phyloP scores from a whole-genome alignment of 2,113 vertebrate genomes.

The Amblyopsis rosae region DNA sequence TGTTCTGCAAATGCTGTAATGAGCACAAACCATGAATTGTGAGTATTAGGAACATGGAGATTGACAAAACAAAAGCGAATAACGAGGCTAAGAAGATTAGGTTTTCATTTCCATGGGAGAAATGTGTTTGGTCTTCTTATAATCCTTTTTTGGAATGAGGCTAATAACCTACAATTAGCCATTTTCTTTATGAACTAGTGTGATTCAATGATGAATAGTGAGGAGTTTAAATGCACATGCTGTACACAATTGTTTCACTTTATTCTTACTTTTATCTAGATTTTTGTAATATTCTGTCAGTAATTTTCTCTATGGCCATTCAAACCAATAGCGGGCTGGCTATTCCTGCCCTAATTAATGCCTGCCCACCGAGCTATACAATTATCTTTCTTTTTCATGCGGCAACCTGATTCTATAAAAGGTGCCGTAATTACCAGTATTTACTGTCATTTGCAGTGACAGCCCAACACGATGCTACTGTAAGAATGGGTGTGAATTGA shows the following conservation, averaged over 20 bases:
- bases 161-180: not conserved
- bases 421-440: not conserved
- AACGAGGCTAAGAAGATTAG: conserved; percentile 48
- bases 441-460: not conserved
- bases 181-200: not conserved
- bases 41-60: conserved; percentile 11
- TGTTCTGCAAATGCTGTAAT: not conserved
- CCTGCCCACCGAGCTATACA: too few species aligned
- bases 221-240: not conserved
- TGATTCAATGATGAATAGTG: not conserved
- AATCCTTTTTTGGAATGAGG: not conserved
- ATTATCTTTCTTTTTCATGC: too few species aligned
- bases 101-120: conserved; percentile 39
- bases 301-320: too few species aligned
- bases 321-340: too few species aligned
- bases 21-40: not conserved
- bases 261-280: too few species aligned
- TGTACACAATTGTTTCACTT: not conserved
- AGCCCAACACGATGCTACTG: not conserved
- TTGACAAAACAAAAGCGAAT: conserved; percentile 48
- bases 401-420: not conserved
- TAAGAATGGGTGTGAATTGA: too few species aligned
- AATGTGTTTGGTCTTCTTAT: conserved; percentile 26
- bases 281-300: too few species aligned
- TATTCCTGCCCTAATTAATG: too few species aligned